A percentile compares a stretch with the other conserved stretches of the same genome.
phyloP scores from a whole-genome alignment of 2,888 invertebrate genomes.

The Metellina segmentata region DNA sequence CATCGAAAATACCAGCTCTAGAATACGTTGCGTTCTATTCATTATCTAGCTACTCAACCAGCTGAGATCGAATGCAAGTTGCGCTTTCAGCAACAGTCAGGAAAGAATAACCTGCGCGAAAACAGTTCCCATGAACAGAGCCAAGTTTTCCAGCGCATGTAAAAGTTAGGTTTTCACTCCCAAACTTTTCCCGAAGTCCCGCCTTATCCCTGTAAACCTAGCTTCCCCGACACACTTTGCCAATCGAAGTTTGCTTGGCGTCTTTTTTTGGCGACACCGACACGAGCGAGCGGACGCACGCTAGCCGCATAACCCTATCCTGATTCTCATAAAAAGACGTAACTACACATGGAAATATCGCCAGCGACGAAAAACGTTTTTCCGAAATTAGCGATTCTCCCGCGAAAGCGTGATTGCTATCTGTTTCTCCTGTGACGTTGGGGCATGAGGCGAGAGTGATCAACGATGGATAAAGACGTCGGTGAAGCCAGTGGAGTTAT shows the following conservation, averaged over 20 bases:
- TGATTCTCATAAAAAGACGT: conserved; percentile 34
- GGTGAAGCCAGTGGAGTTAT: conserved; percentile 55
- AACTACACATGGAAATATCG: conserved; percentile 58
- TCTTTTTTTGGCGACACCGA: conserved; percentile 59
- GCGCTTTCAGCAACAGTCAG: not conserved
- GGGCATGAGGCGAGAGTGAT: conserved; percentile 27
- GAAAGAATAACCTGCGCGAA: conserved; percentile 11
- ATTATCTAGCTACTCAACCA: no score
- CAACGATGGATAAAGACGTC: conserved; percentile 59
- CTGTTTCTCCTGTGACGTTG: conserved; percentile 17
- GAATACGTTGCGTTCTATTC: no score
- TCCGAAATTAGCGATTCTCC: conserved; percentile 32
- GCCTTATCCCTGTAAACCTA: conserved; percentile 19
- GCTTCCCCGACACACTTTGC: conserved; percentile 13
- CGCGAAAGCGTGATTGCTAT: conserved; percentile 46
- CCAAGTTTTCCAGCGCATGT: not conserved
- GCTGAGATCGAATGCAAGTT: not conserved
- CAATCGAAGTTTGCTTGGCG: conserved; percentile 69
- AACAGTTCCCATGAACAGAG: not conserved
- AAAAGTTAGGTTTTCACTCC: conserved; percentile 19
- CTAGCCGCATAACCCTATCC: conserved; percentile 45
- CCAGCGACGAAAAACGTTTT: conserved; percentile 59
- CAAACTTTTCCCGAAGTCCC: conserved; percentile 36
- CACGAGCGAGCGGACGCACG: conserved; percentile 38
- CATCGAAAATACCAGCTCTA: no score